Evolutionary conservation across 1,140 invertebrate species (phyloP).

Genomic region (Drosophila orena): DNA sequence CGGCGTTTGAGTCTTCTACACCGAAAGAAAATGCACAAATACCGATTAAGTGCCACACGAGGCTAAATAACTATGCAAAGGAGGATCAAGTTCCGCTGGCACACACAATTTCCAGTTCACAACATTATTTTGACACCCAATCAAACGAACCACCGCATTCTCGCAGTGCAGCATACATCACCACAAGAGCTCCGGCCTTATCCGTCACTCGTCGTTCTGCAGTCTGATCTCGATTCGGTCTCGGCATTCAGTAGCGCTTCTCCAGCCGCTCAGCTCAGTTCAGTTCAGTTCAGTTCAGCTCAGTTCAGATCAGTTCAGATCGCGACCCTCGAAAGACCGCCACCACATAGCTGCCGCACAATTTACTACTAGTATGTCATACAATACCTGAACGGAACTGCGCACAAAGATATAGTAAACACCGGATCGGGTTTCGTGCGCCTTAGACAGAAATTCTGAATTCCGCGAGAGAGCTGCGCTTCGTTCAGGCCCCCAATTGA

Average conservation of each 20-base stretch:
- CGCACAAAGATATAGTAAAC: conserved; percentile 28
- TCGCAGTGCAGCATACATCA: conserved; percentile 1
- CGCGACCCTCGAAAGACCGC: conserved; percentile 18
- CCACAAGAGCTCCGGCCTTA: background rate
- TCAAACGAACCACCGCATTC: background rate
- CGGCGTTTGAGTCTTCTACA: background rate
- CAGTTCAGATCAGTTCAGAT: conserved; percentile 69
- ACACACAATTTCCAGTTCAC: too few species aligned
- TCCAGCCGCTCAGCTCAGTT: conserved; percentile 66
- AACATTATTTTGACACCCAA: too few species aligned
- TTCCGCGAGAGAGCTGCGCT: conserved; percentile 7
- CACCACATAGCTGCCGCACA: background rate
- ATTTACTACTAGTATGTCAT: background rate
- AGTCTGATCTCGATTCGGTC: conserved; percentile 45
- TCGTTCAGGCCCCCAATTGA: conserved; percentile 48
- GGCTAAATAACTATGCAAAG: too few species aligned
- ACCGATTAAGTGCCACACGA: background rate
- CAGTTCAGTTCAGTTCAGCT: too few species aligned
- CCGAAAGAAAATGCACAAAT: background rate
- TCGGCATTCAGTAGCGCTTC: conserved; percentile 58
- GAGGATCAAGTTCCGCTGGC: too few species aligned
- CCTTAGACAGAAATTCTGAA: conserved; percentile 13
- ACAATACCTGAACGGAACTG: conserved; percentile 24
- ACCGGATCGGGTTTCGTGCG: conserved; percentile 24
- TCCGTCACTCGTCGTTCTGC: conserved; percentile 43